Evolutionary conservation across 2,888 invertebrate species (phyloP), one percentile per base, ranked within the genome.

Genomic region (Orthosia gothica): DNA sequence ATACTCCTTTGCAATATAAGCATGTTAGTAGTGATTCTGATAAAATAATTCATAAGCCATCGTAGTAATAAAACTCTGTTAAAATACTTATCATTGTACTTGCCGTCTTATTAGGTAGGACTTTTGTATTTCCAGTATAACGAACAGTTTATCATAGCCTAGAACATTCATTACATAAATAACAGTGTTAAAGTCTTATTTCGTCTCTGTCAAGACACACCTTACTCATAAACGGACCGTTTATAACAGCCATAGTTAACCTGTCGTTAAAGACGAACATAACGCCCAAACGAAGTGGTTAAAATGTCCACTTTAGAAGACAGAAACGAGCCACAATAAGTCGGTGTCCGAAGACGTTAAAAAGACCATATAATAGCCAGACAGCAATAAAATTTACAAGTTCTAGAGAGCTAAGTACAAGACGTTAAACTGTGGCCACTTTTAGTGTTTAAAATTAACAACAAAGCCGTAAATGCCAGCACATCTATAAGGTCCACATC

Each of bases 311-410:
- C 47, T 20, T 61, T 45, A 45, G n/a, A 65, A 54, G 26, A 50
- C 66, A 20, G 59, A 64, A 70, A 59, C 50, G 18, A 68, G n/a
- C 32, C 54, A 68, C 64, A 71, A 68, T 18, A 68, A 12, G 54
- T 52, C 16, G 26, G 40, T 55, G 55, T 57, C 45, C 64, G 45
- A 54, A 49, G 23, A 57, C 45, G 67, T 80, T 66, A 26, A 76
- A 80, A 76, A 57, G 71, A 55, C 81, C 81, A 52, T 77, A 66
- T 62, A 62, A 54, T 23, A 18, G 58, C 57, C 57, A 54, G 71
- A 62, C 49, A 65, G 68, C 65, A 70, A 70, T 81, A 77, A 81
- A 67, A 74, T 81, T 67, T 71, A 69, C 65, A 65, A 70, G 64
- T 59, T 59, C 72, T 70, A 15, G 26, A 68, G 32, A 57, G 32